Conservation (phyloP, 1,140 invertebrate genomes). For the Drosophila melanogaster region DNA sequence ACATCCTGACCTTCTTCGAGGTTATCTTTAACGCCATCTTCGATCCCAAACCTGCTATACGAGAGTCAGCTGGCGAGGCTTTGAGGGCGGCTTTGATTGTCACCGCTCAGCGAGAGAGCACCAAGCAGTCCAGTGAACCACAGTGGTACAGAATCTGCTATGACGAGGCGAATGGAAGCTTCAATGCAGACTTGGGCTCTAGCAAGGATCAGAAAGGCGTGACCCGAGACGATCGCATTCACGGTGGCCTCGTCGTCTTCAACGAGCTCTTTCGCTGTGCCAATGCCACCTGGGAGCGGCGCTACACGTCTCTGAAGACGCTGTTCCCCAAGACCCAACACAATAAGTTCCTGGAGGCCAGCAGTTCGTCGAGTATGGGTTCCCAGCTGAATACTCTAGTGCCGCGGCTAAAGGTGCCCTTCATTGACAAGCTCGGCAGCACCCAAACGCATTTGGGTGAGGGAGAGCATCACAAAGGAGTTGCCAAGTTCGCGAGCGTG, state of each 20-base stretch:
- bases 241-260: conserved; percentile 96
- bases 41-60: conserved; percentile 95
- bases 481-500: conserved; percentile 65
- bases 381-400: conserved; percentile 78
- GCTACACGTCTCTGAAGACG: conserved; percentile 89
- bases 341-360: conserved; percentile 72
- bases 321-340: conserved; percentile 84
- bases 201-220: conserved; percentile 90
- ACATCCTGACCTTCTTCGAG: conserved; percentile 98
- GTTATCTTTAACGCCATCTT: conserved; percentile 96
- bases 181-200: conserved; percentile 88
- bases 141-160: conserved; percentile 97
- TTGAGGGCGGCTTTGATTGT: conserved; percentile 96
- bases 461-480: conserved; percentile 69
- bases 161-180: conserved; percentile 93
- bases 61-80: conserved; percentile 96
- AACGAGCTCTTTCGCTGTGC: conserved; percentile 97
- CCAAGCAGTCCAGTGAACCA: conserved; percentile 94
- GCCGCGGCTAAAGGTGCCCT: conserved; percentile 84
- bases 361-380: conserved; percentile 30
- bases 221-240: conserved; percentile 94
- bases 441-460: conserved; percentile 62
- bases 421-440: conserved; percentile 78
- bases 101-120: conserved; percentile 96
- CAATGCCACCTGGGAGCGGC: conserved; percentile 94